Base-by-base conservation (phyloP, 2,797 vertebrate genomes). In the Lacerta bilineata region DNA sequence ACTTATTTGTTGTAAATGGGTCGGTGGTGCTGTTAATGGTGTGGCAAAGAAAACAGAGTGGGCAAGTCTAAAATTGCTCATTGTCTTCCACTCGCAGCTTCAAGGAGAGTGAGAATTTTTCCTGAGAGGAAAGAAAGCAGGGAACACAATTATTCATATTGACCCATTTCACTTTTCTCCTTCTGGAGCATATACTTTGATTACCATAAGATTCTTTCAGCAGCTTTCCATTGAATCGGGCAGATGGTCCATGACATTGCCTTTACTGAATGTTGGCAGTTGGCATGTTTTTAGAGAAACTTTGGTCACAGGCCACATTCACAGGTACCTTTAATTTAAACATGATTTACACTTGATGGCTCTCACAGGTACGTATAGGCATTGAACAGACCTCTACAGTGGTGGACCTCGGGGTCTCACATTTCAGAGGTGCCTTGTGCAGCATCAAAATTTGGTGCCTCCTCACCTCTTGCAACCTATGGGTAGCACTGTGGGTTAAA, bases 1-100 rank as follows among this genome's bases (percentile, higher is more conserved):
- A 79, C 41, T 91, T 78, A 81, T 83, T 88, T 93, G 25, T 88
- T 93, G 85, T 83, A 87, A 87, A 61, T 0, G 82, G 29, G 43
- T 15, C 36, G 72, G 55, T 89, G 84, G 75, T n/a, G 91, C 59
- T 68, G 41, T 7, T 36, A 43, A 71, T 92, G 66, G 61, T 50
- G 36, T 78, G 88, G 89, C 25, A 50, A 50, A 86, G 90, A 88
- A 61, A 8, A 78, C 71, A 41, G 66, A 82, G 84, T 82, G 85
- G 80, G 64, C n/a, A 81, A 0, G 74, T 39, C 55, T 1, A 76
- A 81, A 15, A 84, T 86, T 88, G 43, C 83, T 79, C 85, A 59
- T 83, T 89, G 88, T 1, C 0, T 88, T 17, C 0, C 5, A n/a
- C 1, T 91, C 87, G 78, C 89, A 84, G 77, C 39, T 20, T 5